Evolutionary conservation across 35 echinoderm and acorn worm species (phyloP).

Genomic region (Ophioderma brevispina): DNA sequence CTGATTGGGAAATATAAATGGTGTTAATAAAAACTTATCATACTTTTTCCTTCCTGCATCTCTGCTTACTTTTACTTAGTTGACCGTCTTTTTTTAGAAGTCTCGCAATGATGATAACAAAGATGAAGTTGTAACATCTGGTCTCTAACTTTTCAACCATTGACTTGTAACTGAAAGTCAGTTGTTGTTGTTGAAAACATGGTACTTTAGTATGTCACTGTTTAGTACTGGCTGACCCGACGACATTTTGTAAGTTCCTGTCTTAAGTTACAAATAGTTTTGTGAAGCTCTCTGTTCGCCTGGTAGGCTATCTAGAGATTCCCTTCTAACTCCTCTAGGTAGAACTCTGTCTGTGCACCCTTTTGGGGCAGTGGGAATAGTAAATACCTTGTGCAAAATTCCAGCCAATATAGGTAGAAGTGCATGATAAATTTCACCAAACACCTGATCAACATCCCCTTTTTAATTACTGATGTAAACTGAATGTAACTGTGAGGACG

Average conservation of each 20-base stretch:
- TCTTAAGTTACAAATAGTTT: not conserved
- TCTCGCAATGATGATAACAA: not conserved
- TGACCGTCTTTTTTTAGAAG: not conserved
- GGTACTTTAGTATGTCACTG: not conserved
- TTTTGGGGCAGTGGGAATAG: too few species aligned
- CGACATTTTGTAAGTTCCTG: not conserved
- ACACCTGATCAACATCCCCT: too few species aligned
- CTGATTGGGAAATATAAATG: not conserved
- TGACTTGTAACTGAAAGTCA: not conserved
- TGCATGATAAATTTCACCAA: too few species aligned
- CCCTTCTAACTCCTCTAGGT: too few species aligned
- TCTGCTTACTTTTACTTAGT: not conserved
- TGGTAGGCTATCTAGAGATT: too few species aligned
- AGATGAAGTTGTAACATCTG: not conserved
- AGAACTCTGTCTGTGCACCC: too few species aligned
- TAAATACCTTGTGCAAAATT: too few species aligned
- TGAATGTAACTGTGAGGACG: too few species aligned
- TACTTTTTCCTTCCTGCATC: not conserved
- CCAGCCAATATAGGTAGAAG: too few species aligned
- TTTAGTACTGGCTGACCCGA: not conserved
- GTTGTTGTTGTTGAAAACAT: not conserved
- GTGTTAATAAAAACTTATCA: not conserved
- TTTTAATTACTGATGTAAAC: too few species aligned
- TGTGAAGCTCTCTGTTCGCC: not conserved
- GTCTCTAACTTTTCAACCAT: not conserved